Percentiles rank a stretch among this genome's conserved stretches.
Conservation (phyloP, 2,888 invertebrate genomes). For the Drosophila imparisetae region DNA sequence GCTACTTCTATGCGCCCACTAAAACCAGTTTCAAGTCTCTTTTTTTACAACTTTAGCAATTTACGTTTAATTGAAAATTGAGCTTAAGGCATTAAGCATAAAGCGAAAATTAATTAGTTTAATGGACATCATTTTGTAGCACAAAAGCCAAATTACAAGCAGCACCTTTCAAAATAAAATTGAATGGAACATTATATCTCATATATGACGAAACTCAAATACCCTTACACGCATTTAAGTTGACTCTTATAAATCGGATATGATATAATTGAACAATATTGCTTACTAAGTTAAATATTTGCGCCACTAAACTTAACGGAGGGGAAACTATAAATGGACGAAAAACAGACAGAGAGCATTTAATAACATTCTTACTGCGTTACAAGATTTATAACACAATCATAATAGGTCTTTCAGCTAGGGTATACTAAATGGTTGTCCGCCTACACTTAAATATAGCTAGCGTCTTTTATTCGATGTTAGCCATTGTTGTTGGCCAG, state of each 20-base stretch:
- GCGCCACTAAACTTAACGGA: not conserved
- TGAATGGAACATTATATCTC: too few relatives aligned
- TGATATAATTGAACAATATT: not conserved
- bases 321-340: not conserved
- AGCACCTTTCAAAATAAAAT: slow-evolving; percentile 31
- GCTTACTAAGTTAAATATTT: not conserved
- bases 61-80: slow-evolving; percentile 69
- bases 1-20: slow-evolving; percentile 30
- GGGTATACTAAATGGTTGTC: not conserved
- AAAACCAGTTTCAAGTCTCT: slow-evolving; percentile 44
- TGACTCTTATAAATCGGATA: not conserved
- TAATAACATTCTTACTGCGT: not conserved
- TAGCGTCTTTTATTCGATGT: not conserved
- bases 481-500: slow-evolving; percentile 13
- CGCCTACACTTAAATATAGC: not conserved
- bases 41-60: slow-evolving; percentile 26
- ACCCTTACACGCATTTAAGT: not conserved
- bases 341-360: not conserved
- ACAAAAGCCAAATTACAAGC: slow-evolving; percentile 38
- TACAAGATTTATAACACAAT: not conserved
- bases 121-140: slow-evolving; percentile 66
- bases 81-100: slow-evolving; percentile 36
- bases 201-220: not conserved
- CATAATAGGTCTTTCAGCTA: not conserved
- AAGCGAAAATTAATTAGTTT: slow-evolving; percentile 70